phyloP scores from a whole-genome alignment of 2,797 vertebrate genomes.

The Hozukius guyotensis region DNA sequence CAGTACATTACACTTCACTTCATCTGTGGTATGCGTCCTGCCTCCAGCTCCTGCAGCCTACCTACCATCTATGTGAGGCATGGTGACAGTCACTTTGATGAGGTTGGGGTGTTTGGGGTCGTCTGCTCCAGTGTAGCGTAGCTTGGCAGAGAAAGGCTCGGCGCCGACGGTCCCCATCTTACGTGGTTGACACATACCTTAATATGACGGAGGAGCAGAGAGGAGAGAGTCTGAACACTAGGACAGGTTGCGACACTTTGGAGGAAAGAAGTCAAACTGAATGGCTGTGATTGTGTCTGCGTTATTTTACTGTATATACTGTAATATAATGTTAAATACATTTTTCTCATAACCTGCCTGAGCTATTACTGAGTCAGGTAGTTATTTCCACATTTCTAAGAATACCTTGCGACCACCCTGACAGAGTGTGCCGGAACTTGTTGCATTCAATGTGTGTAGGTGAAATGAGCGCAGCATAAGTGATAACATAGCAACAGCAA shows the following conservation, averaged over 20 bases:
- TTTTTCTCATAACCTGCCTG: neutral
- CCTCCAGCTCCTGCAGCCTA: conserved; percentile 44
- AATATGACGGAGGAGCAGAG: conserved; percentile 39
- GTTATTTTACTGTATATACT: neutral
- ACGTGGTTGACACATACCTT: conserved; percentile 92
- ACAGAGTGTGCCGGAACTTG: conserved; percentile 21
- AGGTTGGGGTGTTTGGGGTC: conserved; percentile 90
- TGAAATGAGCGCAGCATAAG: conserved; percentile 18
- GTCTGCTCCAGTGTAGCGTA: conserved; percentile 91
- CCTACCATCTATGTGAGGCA: conserved; percentile 95
- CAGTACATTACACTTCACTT: conserved; percentile 60
- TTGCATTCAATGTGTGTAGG: conserved; percentile 50
- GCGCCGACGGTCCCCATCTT: conserved; percentile 90
- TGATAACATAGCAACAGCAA: conserved; percentile 42
- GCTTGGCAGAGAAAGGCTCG: conserved; percentile 95
- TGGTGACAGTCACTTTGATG: conserved; percentile 92
- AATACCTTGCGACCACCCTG: conserved; percentile 23
- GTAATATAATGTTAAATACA: neutral
- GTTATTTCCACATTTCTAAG: conserved; percentile 29
- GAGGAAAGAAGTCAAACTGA: neutral
- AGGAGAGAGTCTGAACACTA: neutral
- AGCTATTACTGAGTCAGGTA: neutral
- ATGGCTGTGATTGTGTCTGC: neutral
- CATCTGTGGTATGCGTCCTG: conserved; percentile 46
- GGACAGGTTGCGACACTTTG: neutral